A percentile compares a stretch with the other conserved stretches of the same genome.
Conservation (phyloP, 2,888 invertebrate species). For the Agelastica alni region DNA sequence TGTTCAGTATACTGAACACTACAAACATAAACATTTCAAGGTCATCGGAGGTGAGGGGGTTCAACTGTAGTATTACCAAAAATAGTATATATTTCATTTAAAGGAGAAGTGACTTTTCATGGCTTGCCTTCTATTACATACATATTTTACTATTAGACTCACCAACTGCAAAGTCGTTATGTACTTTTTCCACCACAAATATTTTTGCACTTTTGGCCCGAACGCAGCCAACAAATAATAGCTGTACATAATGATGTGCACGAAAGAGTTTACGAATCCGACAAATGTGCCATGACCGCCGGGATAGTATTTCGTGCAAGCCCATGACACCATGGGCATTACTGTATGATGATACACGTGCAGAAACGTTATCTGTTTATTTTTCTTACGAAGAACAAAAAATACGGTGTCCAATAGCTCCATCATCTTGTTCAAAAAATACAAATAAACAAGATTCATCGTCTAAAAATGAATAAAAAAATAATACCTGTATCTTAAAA, state of each 20-base stretch:
- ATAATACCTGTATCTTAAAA: neutral
- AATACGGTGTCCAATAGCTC: constrained; percentile 92
- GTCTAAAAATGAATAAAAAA: constrained; percentile 47
- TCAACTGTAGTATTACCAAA: too few species aligned
- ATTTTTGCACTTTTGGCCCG: constrained; percentile 74
- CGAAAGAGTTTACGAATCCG: constrained; percentile 73
- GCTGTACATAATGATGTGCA: constrained; percentile 82
- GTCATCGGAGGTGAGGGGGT: too few species aligned
- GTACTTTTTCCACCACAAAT: constrained; percentile 84
- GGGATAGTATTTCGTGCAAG: constrained; percentile 80
- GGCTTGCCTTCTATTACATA: too few species aligned
- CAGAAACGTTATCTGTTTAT: constrained; percentile 85
- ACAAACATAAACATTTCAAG: too few species aligned
- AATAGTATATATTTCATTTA: too few species aligned
- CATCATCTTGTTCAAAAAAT: constrained; percentile 86
- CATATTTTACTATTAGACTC: too few species aligned
- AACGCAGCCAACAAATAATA: constrained; percentile 79
- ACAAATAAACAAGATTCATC: constrained; percentile 77
- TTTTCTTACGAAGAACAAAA: constrained; percentile 90
- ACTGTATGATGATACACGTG: constrained; percentile 94
- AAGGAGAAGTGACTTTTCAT: too few species aligned
- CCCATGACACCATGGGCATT: constrained; percentile 95
- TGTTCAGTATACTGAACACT: too few species aligned
- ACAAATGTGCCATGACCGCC: constrained; percentile 74
- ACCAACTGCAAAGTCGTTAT: constrained; percentile 81